Evolutionary conservation across 1,140 invertebrate genomes (phyloP).

Genomic region (Drosophila novamexicana): DNA sequence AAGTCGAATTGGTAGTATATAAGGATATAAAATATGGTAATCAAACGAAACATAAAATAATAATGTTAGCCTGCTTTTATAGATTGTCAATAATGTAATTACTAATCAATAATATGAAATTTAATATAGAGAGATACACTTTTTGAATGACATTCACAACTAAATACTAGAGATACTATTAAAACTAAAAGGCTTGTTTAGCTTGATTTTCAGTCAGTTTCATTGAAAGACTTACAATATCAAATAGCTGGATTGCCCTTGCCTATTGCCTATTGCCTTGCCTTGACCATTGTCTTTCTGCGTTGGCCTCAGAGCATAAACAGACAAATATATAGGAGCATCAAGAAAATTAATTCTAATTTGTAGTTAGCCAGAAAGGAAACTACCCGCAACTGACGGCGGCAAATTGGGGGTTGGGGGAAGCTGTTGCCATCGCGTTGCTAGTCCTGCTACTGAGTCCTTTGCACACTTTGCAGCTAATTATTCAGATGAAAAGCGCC

Average conservation of each 20-base stretch:
- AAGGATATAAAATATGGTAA: too few relatives aligned
- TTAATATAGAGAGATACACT: too few relatives aligned
- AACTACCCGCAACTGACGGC: constrained; percentile 60
- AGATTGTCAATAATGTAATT: too few relatives aligned
- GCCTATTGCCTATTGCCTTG: background rate
- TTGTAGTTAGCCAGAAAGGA: constrained; percentile 62
- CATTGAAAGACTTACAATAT: background rate
- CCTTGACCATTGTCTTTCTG: constrained; percentile 22
- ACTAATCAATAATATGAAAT: too few relatives aligned
- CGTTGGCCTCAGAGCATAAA: constrained; percentile 36
- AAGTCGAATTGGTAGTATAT: too few relatives aligned
- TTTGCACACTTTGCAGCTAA: constrained; percentile 77
- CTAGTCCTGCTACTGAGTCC: constrained; percentile 51
- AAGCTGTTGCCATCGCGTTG: constrained; percentile 2
- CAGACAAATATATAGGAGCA: constrained; percentile 37
- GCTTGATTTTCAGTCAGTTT: background rate
- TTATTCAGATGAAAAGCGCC: constrained; percentile 75
- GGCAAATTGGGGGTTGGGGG: constrained; percentile 18
- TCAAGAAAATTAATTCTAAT: constrained; percentile 80
- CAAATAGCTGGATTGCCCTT: background rate
- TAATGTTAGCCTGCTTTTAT: background rate
- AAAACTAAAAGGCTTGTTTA: too few relatives aligned
- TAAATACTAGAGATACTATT: too few relatives aligned
- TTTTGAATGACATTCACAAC: too few relatives aligned
- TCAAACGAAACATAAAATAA: background rate